Percentiles rank a stretch among this genome's conserved stretches.
Conservation (phyloP, 2,113 vertebrate genomes). For the Pelecanoides urinatrix region DNA sequence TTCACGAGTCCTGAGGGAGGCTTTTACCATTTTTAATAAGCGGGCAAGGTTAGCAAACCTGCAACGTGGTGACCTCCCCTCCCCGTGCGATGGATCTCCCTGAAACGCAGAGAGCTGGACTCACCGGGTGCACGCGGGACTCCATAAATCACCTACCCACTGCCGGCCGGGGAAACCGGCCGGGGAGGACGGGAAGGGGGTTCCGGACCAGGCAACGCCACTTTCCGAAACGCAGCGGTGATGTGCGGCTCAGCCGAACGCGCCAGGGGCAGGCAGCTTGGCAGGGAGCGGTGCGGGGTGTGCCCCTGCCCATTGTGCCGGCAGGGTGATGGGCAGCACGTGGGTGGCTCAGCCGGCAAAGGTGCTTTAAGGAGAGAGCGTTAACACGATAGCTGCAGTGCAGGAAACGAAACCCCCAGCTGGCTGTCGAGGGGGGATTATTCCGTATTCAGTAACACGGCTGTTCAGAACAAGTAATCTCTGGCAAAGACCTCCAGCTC, state of each 20-base stretch:
- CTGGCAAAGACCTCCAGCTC: constrained; percentile 15
- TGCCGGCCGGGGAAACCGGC: neutral
- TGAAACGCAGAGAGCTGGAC: constrained; percentile 8
- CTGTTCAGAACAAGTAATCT: constrained; percentile 45
- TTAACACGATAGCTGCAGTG: neutral
- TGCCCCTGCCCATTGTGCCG: fast-evolving
- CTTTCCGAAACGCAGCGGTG: fast-evolving
- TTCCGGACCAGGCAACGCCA: neutral
- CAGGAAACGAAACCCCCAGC: neutral
- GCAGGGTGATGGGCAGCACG: fast-evolving
- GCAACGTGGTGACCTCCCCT: constrained; percentile 53
- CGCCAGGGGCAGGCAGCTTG: neutral
- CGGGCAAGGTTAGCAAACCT: constrained; percentile 69
- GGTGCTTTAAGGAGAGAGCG: neutral
- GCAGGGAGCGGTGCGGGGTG: neutral
- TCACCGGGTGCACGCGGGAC: neutral
- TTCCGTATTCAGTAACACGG: constrained; percentile 24
- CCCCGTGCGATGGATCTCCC: constrained; percentile 43
- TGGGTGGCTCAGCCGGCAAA: neutral
- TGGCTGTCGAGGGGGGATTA: neutral
- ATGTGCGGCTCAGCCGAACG: fast-evolving
- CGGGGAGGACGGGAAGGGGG: neutral
- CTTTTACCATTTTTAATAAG: constrained; percentile 74
- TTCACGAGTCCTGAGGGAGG: constrained; percentile 65
- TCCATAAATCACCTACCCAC: constrained; percentile 17